Evolutionary conservation across 1,140 invertebrate species (phyloP).

Genomic region (Aphis craccivora): DNA sequence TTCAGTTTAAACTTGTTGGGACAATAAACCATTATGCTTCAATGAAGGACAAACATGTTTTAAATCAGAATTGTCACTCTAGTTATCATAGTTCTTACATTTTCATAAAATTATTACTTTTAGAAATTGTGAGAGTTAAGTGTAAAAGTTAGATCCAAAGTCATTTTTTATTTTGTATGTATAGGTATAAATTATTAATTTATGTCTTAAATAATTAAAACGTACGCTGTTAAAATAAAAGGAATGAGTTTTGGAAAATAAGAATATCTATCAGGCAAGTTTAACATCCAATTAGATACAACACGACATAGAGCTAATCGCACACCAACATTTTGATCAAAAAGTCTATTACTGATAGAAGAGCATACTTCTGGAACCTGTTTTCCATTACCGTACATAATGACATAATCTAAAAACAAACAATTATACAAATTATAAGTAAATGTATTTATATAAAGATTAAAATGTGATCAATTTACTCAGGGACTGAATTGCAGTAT

Average conservation of each 20-base stretch:
- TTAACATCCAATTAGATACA: slow-evolving; percentile 73
- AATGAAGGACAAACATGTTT: too few relatives aligned
- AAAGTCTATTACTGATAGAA: slow-evolving; percentile 76
- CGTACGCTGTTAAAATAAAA: slow-evolving; percentile 74
- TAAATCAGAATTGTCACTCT: too few relatives aligned
- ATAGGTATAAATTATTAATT: too few relatives aligned
- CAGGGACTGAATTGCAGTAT: slow-evolving; percentile 76
- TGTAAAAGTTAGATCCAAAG: too few relatives aligned
- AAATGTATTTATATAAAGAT: not conserved
- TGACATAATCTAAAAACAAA: slow-evolving; percentile 66
- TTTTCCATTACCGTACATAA: slow-evolving; percentile 71
- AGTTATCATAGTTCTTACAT: too few relatives aligned
- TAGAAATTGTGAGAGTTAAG: too few relatives aligned
- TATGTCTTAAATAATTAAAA: not conserved
- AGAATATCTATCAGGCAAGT: slow-evolving; percentile 79
- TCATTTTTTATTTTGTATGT: too few relatives aligned
- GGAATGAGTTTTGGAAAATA: slow-evolving; percentile 79
- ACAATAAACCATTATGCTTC: too few relatives aligned
- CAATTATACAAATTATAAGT: not conserved
- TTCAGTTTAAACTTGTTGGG: too few relatives aligned
- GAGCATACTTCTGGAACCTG: slow-evolving; percentile 70
- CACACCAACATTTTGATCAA: slow-evolving; percentile 77
- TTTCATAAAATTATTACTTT: too few relatives aligned
- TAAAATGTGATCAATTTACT: slow-evolving; percentile 64
- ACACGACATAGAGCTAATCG: slow-evolving; percentile 72